Percentiles rank a stretch among this genome's conserved stretches.
Evolutionary conservation across 2,888 invertebrate species (phyloP).

Genomic region (Dorcus parallelipipedus): DNA sequence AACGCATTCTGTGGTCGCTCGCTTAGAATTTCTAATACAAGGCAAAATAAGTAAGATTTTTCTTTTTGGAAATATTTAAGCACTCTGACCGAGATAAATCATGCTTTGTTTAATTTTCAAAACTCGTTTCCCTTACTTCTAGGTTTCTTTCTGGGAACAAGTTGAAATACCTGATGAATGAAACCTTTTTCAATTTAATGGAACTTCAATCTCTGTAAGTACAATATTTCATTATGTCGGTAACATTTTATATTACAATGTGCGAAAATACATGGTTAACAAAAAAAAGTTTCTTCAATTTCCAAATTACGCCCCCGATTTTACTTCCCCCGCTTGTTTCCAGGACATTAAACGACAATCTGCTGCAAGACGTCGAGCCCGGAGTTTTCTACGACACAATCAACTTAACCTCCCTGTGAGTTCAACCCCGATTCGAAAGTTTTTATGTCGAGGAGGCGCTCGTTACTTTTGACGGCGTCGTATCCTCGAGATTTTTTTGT

Average conservation of each 20-base stretch:
- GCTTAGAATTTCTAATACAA: too few relatives aligned
- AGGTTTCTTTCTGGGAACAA: neutral
- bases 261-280: too few relatives aligned
- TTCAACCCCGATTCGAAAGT: neutral
- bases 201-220: conserved; percentile 50
- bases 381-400: conserved; percentile 47
- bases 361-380: conserved; percentile 45
- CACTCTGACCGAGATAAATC: too few relatives aligned
- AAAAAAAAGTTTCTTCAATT: too few relatives aligned
- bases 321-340: conserved; percentile 2
- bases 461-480: neutral
- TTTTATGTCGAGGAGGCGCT: neutral
- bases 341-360: conserved; percentile 52
- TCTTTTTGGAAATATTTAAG: neutral
- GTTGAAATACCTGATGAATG: conserved; percentile 29
- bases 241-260: too few relatives aligned
- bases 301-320: too few relatives aligned
- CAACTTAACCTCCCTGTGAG: conserved; percentile 50
- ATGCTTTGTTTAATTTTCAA: neutral
- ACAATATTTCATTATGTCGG: neutral
- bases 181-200: conserved; percentile 50
- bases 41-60: too few relatives aligned
- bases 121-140: neutral
- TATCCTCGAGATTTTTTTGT: neutral
- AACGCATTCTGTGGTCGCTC: too few relatives aligned